phyloP scores from a whole-genome alignment of 2,797 vertebrate genomes.

The Propithecus perrieri region DNA sequence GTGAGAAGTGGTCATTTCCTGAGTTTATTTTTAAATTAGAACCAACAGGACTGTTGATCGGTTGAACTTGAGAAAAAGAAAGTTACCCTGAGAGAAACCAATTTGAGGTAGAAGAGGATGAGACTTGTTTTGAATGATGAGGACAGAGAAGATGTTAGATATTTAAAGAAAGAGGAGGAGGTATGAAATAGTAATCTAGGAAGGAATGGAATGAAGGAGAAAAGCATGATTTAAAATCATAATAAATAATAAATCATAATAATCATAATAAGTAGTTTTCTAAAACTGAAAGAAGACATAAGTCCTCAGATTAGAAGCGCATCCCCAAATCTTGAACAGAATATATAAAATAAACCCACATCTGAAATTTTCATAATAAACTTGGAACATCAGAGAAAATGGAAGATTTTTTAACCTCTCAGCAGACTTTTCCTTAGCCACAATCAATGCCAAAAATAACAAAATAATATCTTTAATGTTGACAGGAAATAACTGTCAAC shows the following conservation, averaged over 20 bases:
- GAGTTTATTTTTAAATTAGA: slow-evolving; percentile 32
- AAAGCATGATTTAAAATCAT: background rate
- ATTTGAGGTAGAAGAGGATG: background rate
- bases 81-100: background rate
- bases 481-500: slow-evolving; percentile 14
- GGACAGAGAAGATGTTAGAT: background rate
- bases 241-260: background rate
- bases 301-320: background rate
- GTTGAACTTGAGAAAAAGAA: slow-evolving; percentile 5
- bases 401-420: background rate
- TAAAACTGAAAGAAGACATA: background rate
- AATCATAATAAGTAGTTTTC: background rate
- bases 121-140: background rate
- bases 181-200: slow-evolving; percentile 4
- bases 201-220: background rate
- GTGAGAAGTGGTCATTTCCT: background rate
- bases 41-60: background rate
- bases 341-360: background rate
- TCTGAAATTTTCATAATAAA: background rate
- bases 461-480: background rate
- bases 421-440: background rate
- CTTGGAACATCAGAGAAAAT: background rate
- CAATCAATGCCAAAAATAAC: background rate
- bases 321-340: background rate
- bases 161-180: background rate